Evolutionary conservation across 2,797 vertebrate genomes (phyloP), one percentile per base, ranked within the genome.

Genomic region (Agapornis canus): DNA sequence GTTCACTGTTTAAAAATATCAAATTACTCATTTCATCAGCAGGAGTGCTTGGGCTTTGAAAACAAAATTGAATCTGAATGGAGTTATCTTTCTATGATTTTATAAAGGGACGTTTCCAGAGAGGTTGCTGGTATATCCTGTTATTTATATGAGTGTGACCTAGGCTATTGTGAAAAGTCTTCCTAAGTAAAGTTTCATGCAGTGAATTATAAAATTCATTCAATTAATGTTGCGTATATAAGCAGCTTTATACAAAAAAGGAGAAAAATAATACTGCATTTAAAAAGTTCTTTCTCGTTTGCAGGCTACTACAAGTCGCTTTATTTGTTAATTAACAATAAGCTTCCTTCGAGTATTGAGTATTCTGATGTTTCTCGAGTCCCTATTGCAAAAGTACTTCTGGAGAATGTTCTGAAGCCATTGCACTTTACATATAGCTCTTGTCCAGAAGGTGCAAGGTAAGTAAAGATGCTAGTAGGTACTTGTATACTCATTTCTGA

Each of bases 401-500:
- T 99, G 97, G 99, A 99, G 97, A 99, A 99, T 98, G 98, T 99
- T 95, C 98, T 99, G 94, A 99, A 99, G 97, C 99, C 99, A 93
- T 98, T 99, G 99, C 99, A 99, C 99, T 99, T 99, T 99, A 99
- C 98, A 11, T 99, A 99, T 98, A 98, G 97, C 98, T 99, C 99
- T 97, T 99, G 99, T 97, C 98, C 98, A 96, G 98, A 98, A 94
- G 98, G 98, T 96, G 98, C 99, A 97, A 99, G 99, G 99, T 99
- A 94, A 97, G 89, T 37, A 39, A 31, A 78, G 6, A 48, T 45
- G 31, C 7, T 23, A 31, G 5, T 48, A 37, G 13, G 4, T 39
- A 63, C 27, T 59, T 76, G 5, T 60, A 4, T 65, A 6, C n/a
- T 72, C 9, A 16, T 57, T 57, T 57, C 15, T 57, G 15, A 17